phyloP scores from a whole-genome alignment of 2,888 invertebrate genomes.

The Matsumyia berberina region DNA sequence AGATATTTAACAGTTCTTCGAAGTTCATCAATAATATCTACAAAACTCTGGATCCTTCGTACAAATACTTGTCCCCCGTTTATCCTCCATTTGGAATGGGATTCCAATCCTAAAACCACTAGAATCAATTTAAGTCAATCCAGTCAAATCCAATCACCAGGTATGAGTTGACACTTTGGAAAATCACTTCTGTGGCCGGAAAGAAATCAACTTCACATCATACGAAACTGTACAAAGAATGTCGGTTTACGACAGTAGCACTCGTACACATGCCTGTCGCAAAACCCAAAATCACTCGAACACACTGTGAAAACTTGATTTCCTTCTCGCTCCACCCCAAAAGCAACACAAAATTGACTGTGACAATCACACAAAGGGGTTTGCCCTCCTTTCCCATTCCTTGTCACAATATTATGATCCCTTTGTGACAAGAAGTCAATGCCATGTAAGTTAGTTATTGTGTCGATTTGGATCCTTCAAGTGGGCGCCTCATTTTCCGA shows the following conservation, averaged over 20 bases:
- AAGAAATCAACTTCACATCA: constrained; percentile 34
- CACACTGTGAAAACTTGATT: constrained; percentile 4
- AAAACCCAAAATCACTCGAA: constrained; percentile 11
- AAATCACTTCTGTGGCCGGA: constrained; percentile 38
- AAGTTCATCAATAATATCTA: too few species aligned
- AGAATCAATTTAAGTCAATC: constrained; percentile 27
- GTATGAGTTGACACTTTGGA: constrained; percentile 24
- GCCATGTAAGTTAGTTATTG: constrained; percentile 11
- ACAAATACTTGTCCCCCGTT: neutral
- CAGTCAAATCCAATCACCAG: constrained; percentile 32
- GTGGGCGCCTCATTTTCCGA: constrained; percentile 14
- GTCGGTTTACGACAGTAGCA: neutral
- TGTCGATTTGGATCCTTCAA: constrained; percentile 15
- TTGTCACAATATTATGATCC: constrained; percentile 13
- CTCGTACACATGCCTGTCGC: neutral
- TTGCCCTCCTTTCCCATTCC: neutral
- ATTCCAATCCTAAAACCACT: constrained; percentile 12
- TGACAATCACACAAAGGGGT: constrained; percentile 29
- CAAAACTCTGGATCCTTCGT: too few species aligned
- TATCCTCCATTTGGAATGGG: neutral
- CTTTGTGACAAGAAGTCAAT: constrained; percentile 9
- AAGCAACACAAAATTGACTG: constrained; percentile 24
- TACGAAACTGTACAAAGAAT: constrained; percentile 1
- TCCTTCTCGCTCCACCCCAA: neutral
- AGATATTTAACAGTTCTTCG: too few species aligned